phyloP scores from a whole-genome alignment of 2,888 invertebrate species.

The Lamellibrachia satsuma region DNA sequence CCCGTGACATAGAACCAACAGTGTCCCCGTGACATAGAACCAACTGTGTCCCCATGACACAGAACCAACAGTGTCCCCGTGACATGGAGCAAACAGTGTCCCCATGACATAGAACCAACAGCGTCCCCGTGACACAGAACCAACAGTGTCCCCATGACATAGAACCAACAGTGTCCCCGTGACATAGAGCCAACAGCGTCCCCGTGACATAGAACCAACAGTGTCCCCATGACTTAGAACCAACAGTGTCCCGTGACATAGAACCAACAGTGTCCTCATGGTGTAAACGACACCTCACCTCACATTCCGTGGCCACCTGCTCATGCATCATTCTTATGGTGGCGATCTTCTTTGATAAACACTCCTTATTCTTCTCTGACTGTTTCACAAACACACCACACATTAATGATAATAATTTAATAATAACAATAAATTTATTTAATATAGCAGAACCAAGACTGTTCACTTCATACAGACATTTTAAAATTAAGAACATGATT shows the following conservation, averaged over 20 bases:
- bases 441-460: background rate
- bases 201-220: no score
- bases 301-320: conserved; percentile 52
- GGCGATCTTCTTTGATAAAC: conserved; percentile 80
- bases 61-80: no score
- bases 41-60: no score
- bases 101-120: no score
- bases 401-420: background rate
- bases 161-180: no score
- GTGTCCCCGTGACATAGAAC: background rate
- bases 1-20: no score
- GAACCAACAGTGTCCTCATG: no score
- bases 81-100: no score
- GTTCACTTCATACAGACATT: background rate
- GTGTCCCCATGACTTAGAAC: background rate
- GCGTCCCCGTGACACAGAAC: background rate
- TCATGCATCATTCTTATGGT: conserved; percentile 83
- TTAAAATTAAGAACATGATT: no score
- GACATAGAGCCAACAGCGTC: background rate
- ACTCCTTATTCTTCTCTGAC: conserved; percentile 85
- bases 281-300: conserved; percentile 43
- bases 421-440: background rate
- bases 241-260: no score
- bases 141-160: no score
- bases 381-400: conserved; percentile 65